Evolutionary conservation across 2,797 vertebrate species (phyloP), one percentile per base, ranked within the genome.

Genomic region (Alectoris magna): DNA sequence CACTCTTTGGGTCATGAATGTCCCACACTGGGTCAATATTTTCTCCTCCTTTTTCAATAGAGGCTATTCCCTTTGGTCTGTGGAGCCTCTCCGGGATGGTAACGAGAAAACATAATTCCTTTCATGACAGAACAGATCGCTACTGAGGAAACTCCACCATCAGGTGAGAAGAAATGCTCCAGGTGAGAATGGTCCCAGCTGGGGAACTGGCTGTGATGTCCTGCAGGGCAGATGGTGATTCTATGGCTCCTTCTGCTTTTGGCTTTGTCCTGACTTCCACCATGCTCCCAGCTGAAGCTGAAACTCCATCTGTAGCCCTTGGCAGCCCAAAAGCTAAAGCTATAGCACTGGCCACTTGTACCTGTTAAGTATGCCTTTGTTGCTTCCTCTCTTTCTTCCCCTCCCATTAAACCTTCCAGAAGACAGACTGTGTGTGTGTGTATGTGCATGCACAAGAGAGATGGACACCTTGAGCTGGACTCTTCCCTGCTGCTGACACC

Each of bases 401-500:
- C 31, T 89, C 90, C 49, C 75, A 22, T 64, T 72, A 78, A 55
- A 4, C 15, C 5, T 67, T 84, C 56, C 69, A 67, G 70, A 76
- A 85, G n/a, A 87, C 39, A 71, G 67, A 39, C n/a, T 72, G 4
- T 18, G 41, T 39, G 15, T 60, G 19, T 46, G 31, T 55, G 55
- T 29, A 11, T 62, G 34, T 8, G 46, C 22, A 11, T 13, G 34
- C 46, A 31, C 29, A 83, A 36, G 76, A 89, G 78, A 67, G 27
- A 75, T 78, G 66, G 87, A 85, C 90, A 73, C 41, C 69, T 90
- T 83, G 71, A 90, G 38, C 79, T 23, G 62, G 92, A 60, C 88
- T 74, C 73, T 85, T 89, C 73, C 36, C 41, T 93, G 81, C 72
- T 96, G 96, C 96, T 95, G 91, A 95, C 84, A 89, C 84, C 68